A percentile compares a stretch with the other conserved stretches of the same genome.
Evolutionary conservation across 2,797 vertebrate species (phyloP).

Genomic region (Thaleichthys pacificus): DNA sequence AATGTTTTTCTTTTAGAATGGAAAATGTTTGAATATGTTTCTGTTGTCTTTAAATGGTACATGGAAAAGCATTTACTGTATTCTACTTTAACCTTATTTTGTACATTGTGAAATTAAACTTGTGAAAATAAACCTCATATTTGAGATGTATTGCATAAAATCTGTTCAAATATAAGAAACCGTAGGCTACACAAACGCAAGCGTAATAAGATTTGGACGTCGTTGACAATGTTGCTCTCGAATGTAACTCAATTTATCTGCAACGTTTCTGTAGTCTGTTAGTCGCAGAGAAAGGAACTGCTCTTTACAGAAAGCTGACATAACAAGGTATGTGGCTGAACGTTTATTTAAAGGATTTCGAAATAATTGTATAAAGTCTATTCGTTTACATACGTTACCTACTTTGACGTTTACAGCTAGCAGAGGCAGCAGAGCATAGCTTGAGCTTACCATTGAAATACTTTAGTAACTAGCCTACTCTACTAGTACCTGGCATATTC

Average conservation of each 20-base stretch:
- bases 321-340: background rate
- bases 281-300: background rate
- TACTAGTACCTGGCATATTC: too few relatives aligned
- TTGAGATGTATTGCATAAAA: too few relatives aligned
- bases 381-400: background rate
- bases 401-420: background rate
- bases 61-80: background rate
- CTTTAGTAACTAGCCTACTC: too few relatives aligned
- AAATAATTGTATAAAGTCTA: background rate
- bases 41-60: background rate
- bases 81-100: slow-evolving; percentile 43
- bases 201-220: too few relatives aligned
- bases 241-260: slow-evolving; percentile 34
- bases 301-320: background rate
- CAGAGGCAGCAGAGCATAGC: too few relatives aligned
- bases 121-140: too few relatives aligned
- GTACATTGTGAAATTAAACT: slow-evolving; percentile 52
- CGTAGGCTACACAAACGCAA: too few relatives aligned
- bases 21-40: background rate
- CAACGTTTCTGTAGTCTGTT: background rate
- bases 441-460: too few relatives aligned
- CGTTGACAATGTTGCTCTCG: slow-evolving; percentile 22
- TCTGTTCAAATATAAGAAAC: too few relatives aligned
- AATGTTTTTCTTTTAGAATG: background rate
- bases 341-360: background rate